Evolutionary conservation across 2,888 invertebrate species (phyloP).

Genomic region (Troglohyphantes excavatus): DNA sequence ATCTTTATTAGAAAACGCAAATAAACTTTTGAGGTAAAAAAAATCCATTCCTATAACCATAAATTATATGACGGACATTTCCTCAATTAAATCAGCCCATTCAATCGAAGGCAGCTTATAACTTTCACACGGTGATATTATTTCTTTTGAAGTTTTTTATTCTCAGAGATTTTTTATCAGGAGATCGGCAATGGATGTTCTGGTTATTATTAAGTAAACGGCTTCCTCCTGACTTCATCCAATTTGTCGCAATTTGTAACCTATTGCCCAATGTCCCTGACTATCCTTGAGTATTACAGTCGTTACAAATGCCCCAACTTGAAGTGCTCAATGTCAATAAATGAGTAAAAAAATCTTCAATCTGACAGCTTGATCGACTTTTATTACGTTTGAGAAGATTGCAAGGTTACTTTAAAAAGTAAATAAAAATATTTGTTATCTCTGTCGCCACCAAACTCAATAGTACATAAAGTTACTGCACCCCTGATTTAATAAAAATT

Average conservation of each 20-base stretch:
- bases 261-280: background rate
- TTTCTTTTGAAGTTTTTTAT: background rate
- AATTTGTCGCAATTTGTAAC: background rate
- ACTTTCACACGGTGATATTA: background rate
- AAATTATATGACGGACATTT: background rate
- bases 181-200: background rate
- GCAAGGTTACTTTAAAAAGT: background rate
- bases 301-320: background rate
- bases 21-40: no score
- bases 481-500: no score
- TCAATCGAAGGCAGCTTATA: background rate
- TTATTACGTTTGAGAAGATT: background rate
- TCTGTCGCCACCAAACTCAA: background rate
- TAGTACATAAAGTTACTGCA: background rate
- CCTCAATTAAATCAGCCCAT: background rate
- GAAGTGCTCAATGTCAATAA: background rate
- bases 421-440: background rate
- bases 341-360: background rate
- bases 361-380: background rate
- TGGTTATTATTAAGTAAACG: background rate
- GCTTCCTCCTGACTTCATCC: background rate
- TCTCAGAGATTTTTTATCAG: background rate
- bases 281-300: background rate
- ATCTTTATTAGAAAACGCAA: no score
- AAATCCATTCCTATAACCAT: no score